Evolutionary conservation across 2,888 invertebrate genomes (phyloP).

Genomic region (Microctonus brassicae): DNA sequence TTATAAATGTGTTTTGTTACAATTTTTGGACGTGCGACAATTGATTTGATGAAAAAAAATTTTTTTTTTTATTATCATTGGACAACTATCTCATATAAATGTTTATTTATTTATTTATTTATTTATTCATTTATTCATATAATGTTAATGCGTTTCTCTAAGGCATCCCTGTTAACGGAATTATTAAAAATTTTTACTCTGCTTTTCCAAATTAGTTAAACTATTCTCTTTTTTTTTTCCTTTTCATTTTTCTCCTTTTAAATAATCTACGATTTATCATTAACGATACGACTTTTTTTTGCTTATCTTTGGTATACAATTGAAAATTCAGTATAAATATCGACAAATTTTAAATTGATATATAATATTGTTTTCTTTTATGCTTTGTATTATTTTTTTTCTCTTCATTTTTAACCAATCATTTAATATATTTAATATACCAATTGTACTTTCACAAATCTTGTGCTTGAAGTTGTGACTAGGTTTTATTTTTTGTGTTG

Average conservation of each 20-base stretch:
- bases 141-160: constrained; percentile 30
- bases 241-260: constrained; percentile 16
- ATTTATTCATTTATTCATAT: too few relatives aligned
- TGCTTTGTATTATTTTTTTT: constrained; percentile 26
- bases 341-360: constrained; percentile 52
- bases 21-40: constrained; percentile 24
- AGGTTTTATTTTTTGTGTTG: constrained; percentile 37
- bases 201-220: constrained; percentile 15
- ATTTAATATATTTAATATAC: neutral
- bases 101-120: neutral
- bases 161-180: constrained; percentile 32
- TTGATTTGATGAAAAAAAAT: neutral
- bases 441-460: constrained; percentile 28
- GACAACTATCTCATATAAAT: neutral
- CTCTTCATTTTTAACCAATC: constrained; percentile 27
- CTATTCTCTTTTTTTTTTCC: constrained; percentile 20
- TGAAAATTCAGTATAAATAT: constrained; percentile 60
- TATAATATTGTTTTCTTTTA: constrained; percentile 40
- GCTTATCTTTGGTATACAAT: constrained; percentile 69
- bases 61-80: neutral
- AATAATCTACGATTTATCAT: constrained; percentile 44
- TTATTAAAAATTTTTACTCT: constrained; percentile 29
- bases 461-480: constrained; percentile 49
- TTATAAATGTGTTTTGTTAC: constrained; percentile 36
- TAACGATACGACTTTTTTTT: constrained; percentile 61